These are phyloP conservation scores for Arnoldichthys spilopterus DNA, from an alignment of 2,797 vertebrate genomes.

Conservation along the genomic window DNA sequence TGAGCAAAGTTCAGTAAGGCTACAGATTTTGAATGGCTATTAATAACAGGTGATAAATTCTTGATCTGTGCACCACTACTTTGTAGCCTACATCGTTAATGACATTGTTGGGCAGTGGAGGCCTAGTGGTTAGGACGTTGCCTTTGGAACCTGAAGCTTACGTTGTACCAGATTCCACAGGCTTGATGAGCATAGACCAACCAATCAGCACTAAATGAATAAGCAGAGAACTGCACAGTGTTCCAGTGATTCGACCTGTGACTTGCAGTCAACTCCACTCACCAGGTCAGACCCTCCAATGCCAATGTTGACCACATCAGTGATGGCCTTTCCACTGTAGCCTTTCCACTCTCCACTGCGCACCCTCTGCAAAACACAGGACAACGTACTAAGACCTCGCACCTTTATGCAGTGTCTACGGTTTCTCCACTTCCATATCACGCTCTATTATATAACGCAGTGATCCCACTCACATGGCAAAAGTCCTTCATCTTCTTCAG, in stretches of 20 bases:
- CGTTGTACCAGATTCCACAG: no score
- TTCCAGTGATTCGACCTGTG: no score
- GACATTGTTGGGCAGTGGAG: no score
- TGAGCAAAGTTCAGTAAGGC: no score
- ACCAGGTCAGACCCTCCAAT: constrained; percentile 98
- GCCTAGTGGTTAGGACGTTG: no score
- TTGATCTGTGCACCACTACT: no score
- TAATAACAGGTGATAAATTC: no score
- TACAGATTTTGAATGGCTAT: no score
- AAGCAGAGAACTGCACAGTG: background rate
- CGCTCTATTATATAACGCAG: background rate
- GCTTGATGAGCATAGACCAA: no score
- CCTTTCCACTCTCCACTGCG: constrained; percentile 95
- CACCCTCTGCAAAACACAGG: constrained; percentile 79
- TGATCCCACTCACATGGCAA: constrained; percentile 83
- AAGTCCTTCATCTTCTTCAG: constrained; percentile 96
- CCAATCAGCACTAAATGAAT: no score
- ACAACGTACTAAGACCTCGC: background rate
- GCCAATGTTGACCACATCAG: constrained; percentile 94
- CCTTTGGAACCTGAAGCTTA: no score
- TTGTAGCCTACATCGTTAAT: no score
- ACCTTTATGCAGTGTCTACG: background rate
- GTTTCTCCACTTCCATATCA: background rate
- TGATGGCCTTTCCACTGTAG: constrained; percentile 91
- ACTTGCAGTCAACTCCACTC: constrained; percentile 22